Conservation (phyloP, 53 echinoderm and acorn worm genomes). For the Patiria pectinifera region DNA sequence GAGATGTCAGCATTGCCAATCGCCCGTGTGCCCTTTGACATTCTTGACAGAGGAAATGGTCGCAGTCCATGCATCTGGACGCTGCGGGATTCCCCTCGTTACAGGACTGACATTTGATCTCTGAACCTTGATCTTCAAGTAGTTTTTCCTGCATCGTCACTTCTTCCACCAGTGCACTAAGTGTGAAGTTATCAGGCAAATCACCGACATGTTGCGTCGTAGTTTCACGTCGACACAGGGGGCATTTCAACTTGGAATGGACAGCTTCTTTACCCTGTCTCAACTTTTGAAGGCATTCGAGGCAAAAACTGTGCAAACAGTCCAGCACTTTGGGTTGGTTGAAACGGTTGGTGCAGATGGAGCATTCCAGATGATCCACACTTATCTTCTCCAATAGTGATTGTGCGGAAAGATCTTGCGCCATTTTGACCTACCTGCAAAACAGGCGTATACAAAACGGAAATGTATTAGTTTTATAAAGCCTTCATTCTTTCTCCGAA, state of each 20-base stretch:
- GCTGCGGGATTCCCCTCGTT: constrained; percentile 5
- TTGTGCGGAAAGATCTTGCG: not conserved
- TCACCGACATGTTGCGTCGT: not conserved
- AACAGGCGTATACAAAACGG: no score
- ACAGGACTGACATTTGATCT: constrained; percentile 19
- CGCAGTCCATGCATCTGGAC: constrained; percentile 25
- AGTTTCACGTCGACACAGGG: constrained; percentile 20
- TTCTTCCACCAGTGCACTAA: constrained; percentile 15
- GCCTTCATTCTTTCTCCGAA: no score
- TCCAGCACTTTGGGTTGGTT: constrained; percentile 11
- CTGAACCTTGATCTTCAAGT: not conserved
- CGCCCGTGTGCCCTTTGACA: constrained; percentile 29
- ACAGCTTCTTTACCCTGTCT: not conserved
- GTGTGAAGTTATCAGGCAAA: constrained; percentile 26
- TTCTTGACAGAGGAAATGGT: constrained; percentile 15
- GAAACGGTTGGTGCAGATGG: constrained; percentile 16
- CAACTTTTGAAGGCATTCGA: constrained; percentile 3
- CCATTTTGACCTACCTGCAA: not conserved
- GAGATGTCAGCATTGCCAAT: not conserved
- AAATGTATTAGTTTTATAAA: no score
- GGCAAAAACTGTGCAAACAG: constrained; percentile 32
- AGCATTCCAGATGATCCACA: not conserved
- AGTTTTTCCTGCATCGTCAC: not conserved
- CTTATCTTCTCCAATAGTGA: not conserved
- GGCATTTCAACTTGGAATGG: not conserved